Evolutionary conservation across 2,113 vertebrate species (phyloP).

Genomic region (Microcebus ravelobensis): DNA sequence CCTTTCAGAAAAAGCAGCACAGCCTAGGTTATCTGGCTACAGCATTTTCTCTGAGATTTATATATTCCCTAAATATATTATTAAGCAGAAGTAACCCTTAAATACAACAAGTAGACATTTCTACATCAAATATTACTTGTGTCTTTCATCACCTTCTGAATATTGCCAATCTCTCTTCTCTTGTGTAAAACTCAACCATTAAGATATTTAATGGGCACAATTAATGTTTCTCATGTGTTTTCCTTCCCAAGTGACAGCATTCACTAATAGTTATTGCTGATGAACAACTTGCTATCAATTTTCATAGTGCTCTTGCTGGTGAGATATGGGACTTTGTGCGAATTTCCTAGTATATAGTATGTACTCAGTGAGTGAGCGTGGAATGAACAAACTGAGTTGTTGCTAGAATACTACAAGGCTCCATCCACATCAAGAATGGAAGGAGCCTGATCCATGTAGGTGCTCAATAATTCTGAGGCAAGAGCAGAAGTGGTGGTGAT

Average conservation of each 20-base stretch:
- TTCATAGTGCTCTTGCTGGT: background rate
- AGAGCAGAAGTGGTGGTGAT: background rate
- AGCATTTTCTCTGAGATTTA: background rate
- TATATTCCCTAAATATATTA: background rate
- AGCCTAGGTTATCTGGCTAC: too few relatives aligned
- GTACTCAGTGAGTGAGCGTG: background rate
- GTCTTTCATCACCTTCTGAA: background rate
- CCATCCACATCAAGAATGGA: background rate
- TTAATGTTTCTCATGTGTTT: slow-evolving; percentile 13
- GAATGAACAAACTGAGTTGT: background rate
- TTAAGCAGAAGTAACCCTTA: background rate
- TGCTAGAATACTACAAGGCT: background rate
- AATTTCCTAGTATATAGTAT: background rate
- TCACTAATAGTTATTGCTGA: slow-evolving; percentile 14
- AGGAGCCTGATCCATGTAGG: background rate
- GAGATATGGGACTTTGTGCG: background rate
- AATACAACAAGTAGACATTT: background rate
- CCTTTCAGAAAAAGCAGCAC: background rate
- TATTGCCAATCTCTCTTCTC: background rate
- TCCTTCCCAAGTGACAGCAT: slow-evolving; percentile 40
- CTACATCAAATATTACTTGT: background rate
- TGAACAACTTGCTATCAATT: background rate
- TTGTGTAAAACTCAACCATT: slow-evolving; percentile 41
- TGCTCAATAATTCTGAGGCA: background rate
- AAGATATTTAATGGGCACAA: slow-evolving; percentile 7